Base-by-base conservation (phyloP, 2,888 invertebrate genomes). In the Cyclophora punctaria region DNA sequence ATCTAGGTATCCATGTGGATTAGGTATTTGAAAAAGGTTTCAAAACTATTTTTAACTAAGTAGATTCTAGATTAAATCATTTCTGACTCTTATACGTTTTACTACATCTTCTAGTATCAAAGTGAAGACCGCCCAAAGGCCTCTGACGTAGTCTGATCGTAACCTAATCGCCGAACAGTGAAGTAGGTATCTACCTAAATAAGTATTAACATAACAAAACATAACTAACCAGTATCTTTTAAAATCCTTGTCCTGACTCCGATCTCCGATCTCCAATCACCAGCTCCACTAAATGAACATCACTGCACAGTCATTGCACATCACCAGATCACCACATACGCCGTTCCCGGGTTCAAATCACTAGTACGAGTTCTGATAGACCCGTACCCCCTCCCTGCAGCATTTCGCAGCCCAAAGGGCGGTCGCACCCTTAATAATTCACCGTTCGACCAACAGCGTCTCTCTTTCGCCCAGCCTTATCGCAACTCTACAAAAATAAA, bases 351-450 rank as follows among this genome's bases (percentile, higher is more conserved):
- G 67, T 73, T 73, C 75, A 65, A 75, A 51, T 49, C 50, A 47
- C 34, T 48, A 80, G 78, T 80, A 77, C 80, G 83, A 79, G 82
- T 79, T 71, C 66, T 71, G 80, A 83, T 83, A 80, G 82, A 51
- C 55, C 56, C 53, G 52, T 50, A 57, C 53, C 55, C 46, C 53
- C 52, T 51, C 52, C 42, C 47, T 51, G 55, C 57, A 65, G 75
- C 69, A 78, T 71, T 71, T 78, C 75, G 73, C 80, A 68, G 80
- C 77, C 80, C 71, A 83, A 83, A 80, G 80, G 83, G 81, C 84
- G 83, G 78, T 78, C 83, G 80, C 59, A 58, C 58, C 69, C 72
- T 78, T 85, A 72, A 87, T 87, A 81, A 85, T 86, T 81, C 75
- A 83, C 62, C 66, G 56, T 53, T 60, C 72, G 57, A 73, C 84